Conservation (phyloP, 1,140 invertebrate genomes). For the Sitodiplosis mosellana region DNA sequence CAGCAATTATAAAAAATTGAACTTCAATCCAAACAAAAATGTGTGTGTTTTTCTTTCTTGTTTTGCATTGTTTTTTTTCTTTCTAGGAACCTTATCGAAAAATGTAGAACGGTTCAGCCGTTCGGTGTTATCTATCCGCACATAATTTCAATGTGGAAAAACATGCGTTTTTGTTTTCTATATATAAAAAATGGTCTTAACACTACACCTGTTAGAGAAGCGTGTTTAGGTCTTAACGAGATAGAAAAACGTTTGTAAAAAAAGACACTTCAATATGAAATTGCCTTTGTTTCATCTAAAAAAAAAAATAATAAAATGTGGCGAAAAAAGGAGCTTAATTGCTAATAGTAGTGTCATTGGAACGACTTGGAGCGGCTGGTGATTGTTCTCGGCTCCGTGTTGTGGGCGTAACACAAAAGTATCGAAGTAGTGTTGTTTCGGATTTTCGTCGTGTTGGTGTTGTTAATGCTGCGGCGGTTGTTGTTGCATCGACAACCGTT, state of each 20-base stretch:
- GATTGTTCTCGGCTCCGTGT: neutral
- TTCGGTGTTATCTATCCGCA: too few relatives aligned
- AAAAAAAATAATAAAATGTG: neutral
- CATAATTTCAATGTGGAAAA: too few relatives aligned
- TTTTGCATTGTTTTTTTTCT: too few relatives aligned
- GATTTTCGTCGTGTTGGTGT: slow-evolving; percentile 21
- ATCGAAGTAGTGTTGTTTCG: slow-evolving; percentile 19
- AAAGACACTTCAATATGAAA: too few relatives aligned
- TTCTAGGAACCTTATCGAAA: too few relatives aligned
- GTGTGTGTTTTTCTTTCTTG: neutral
- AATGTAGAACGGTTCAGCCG: too few relatives aligned
- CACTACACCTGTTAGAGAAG: too few relatives aligned
- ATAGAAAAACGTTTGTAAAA: too few relatives aligned
- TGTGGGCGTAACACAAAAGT: slow-evolving; percentile 11
- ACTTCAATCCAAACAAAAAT: neutral
- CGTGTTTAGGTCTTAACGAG: too few relatives aligned
- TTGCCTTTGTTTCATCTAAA: neutral
- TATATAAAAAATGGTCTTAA: too few relatives aligned
- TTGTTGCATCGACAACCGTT: neutral
- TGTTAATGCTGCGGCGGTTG: slow-evolving; percentile 13
- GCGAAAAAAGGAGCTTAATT: neutral
- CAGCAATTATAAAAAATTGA: neutral
- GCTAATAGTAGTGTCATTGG: neutral
- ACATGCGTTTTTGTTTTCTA: too few relatives aligned
- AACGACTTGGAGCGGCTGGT: too few relatives aligned